A percentile compares a stretch with the other conserved stretches of the same genome.
phyloP scores from a whole-genome alignment of 2,888 invertebrate genomes.

The Amphipoea lucens region DNA sequence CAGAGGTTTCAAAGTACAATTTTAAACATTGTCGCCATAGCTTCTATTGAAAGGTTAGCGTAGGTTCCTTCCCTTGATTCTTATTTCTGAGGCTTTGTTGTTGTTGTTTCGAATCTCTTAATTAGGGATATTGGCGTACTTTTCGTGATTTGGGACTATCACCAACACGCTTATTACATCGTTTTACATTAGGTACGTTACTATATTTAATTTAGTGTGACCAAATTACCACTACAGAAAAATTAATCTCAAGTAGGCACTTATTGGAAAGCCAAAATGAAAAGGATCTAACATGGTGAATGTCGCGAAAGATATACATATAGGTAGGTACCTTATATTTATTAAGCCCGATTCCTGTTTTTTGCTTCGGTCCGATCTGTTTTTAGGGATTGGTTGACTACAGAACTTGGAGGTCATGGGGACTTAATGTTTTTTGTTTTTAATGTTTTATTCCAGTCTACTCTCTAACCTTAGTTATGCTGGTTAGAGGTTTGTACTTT shows the following conservation, averaged over 20 bases:
- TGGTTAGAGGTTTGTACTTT: conserved; percentile 11
- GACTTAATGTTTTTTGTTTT: conserved; percentile 36
- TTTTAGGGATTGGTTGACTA: conserved; percentile 44
- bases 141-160: conserved; percentile 19
- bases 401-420: conserved; percentile 44
- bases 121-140: conserved; percentile 12
- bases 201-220: background rate
- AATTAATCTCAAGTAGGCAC: background rate
- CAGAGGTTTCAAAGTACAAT: background rate
- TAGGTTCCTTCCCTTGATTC: background rate
- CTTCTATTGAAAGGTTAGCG: background rate
- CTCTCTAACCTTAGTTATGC: conserved; percentile 22
- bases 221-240: background rate
- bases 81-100: background rate
- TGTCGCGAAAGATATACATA: conserved; percentile 23
- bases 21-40: background rate
- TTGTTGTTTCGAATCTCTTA: conserved; percentile 17
- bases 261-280: background rate
- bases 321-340: conserved; percentile 9
- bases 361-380: conserved; percentile 31
- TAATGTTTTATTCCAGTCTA: conserved; percentile 33
- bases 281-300: conserved; percentile 20
- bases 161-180: background rate
- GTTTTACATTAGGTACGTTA: background rate
- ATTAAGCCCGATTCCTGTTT: conserved; percentile 23